These are phyloP conservation scores for Tympanuchus pallidicinctus DNA, from an alignment of 2,113 vertebrate genomes.

Conservation along the genomic window DNA sequence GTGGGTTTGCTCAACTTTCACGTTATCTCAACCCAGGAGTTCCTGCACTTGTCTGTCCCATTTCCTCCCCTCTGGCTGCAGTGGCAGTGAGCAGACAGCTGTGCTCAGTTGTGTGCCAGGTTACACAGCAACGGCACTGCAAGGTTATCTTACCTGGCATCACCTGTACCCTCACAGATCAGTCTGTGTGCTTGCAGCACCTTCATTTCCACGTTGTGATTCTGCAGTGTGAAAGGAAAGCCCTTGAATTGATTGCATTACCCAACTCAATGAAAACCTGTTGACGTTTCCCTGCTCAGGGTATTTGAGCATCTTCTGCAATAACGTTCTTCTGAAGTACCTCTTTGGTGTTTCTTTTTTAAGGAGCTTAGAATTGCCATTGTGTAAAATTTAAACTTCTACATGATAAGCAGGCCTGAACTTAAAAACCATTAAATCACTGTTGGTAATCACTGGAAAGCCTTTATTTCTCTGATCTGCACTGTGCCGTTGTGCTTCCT, in stretches of 20 bases:
- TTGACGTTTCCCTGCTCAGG: background rate
- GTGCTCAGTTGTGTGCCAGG: background rate
- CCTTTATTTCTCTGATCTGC: background rate
- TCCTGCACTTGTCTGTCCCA: background rate
- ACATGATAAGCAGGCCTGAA: rapidly evolving
- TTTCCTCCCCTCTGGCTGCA: no score
- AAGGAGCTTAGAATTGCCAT: rapidly evolving
- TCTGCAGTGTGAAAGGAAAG: background rate
- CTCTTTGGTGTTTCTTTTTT: background rate
- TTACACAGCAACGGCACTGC: background rate
- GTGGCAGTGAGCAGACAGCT: background rate
- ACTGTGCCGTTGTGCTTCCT: background rate
- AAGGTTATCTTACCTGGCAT: background rate
- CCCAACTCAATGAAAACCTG: no score
- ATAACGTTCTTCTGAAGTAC: background rate
- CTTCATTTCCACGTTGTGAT: background rate
- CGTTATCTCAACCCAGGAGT: background rate
- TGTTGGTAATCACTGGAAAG: background rate
- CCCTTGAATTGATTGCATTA: background rate
- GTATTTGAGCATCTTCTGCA: background rate
- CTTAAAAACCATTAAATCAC: background rate
- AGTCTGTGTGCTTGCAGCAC: background rate
- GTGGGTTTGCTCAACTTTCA: background rate
- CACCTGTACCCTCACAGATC: background rate
- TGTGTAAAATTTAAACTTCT: no score